phyloP scores from a whole-genome alignment of 2,797 vertebrate species.

The Amphiprion clarkii region DNA sequence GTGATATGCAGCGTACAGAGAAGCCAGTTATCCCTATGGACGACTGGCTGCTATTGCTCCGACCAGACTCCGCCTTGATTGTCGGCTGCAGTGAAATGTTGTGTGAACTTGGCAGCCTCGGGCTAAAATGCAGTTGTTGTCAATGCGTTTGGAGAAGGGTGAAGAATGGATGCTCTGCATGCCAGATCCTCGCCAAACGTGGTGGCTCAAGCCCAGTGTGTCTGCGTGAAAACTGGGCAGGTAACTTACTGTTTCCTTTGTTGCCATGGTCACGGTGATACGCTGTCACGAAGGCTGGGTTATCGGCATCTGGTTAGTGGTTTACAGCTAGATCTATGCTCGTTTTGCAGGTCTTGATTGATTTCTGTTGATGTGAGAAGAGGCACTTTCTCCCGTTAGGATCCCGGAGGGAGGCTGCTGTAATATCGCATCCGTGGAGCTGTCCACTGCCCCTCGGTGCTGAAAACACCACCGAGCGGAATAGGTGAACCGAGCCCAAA shows the following conservation, averaged over 20 bases:
- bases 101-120: conserved; percentile 53
- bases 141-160: not conserved
- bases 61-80: conserved; percentile 53
- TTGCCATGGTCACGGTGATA: conserved; percentile 79
- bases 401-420: conserved; percentile 14
- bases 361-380: not conserved
- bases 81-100: conserved; percentile 50
- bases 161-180: conserved; percentile 13
- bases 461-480: conserved; percentile 62
- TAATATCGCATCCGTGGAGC: conserved; percentile 54
- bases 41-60: conserved; percentile 20
- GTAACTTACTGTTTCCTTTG: conserved; percentile 75
- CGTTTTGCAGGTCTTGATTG: not conserved
- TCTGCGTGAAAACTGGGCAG: conserved; percentile 19
- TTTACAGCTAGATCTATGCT: not conserved
- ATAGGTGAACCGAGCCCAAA: conserved; percentile 5
- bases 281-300: conserved; percentile 26
- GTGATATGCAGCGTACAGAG: not conserved
- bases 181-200: not conserved
- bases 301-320: conserved; percentile 2
- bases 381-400: not conserved
- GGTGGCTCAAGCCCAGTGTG: not conserved
- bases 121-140: conserved; percentile 50
- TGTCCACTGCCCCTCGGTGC: conserved; percentile 73
- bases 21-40: conserved; percentile 20